These are phyloP conservation scores for Phortica okadai DNA, from an alignment of 2,888 invertebrate genomes.

Conservation along the genomic window DNA sequence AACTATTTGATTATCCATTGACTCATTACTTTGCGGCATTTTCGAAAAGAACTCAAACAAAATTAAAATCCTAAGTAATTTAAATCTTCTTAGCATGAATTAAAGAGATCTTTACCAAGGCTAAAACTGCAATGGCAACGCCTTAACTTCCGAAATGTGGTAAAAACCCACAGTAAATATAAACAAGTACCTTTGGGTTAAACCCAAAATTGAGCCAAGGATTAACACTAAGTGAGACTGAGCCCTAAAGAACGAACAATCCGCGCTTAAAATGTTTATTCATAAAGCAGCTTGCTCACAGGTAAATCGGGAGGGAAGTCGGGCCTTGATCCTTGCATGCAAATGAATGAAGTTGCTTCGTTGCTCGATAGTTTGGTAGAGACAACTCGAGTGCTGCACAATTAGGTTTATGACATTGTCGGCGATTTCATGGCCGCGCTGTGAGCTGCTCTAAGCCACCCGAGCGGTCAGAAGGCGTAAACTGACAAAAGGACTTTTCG, in stretches of 20 bases:
- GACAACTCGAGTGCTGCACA: constrained; percentile 2
- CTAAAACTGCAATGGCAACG: background rate
- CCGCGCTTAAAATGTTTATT: constrained; percentile 47
- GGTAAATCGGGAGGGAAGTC: constrained; percentile 4
- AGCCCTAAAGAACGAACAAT: constrained; percentile 10
- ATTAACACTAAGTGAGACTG: constrained; percentile 20
- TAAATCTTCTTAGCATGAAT: too few species aligned
- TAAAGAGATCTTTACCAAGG: too few species aligned
- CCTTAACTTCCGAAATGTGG: background rate
- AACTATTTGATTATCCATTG: too few species aligned
- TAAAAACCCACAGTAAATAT: background rate
- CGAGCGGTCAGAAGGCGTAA: constrained; percentile 55
- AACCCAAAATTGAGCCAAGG: constrained; percentile 25
- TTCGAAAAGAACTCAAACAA: too few species aligned
- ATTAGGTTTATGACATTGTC: constrained; percentile 8
- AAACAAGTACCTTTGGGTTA: constrained; percentile 25
- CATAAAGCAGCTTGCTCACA: constrained; percentile 44
- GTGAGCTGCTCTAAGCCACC: background rate
- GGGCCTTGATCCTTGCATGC: constrained; percentile 43
- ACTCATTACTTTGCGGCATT: too few species aligned
- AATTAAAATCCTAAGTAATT: too few species aligned
- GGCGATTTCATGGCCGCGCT: constrained; percentile 1
- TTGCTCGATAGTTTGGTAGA: background rate
- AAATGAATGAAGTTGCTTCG: constrained; percentile 62
- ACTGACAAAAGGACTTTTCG: constrained; percentile 71